Percentiles rank a stretch among this genome's conserved stretches.
phyloP scores from a whole-genome alignment of 2,888 invertebrate species.

The Didymodactylos carnosus region DNA sequence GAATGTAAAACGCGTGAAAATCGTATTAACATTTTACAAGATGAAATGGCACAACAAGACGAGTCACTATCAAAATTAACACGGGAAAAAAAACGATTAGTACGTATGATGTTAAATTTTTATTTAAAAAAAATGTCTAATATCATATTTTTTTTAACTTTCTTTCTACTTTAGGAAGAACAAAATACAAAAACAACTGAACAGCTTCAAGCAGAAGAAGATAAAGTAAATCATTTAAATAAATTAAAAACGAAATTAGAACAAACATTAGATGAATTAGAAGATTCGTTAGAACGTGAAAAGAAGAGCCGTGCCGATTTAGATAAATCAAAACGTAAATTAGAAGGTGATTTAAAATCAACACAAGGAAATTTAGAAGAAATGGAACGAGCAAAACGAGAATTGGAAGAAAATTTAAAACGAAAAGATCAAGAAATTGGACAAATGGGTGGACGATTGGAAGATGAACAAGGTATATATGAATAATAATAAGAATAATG shows the following conservation, averaged over 20 bases:
- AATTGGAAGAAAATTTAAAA: conserved; percentile 28
- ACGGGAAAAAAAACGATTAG: conserved; percentile 17
- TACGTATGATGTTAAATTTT: too few relatives aligned
- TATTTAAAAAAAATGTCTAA: too few relatives aligned
- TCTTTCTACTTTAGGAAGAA: too few relatives aligned
- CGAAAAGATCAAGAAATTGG: conserved; percentile 95
- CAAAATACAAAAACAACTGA: conserved; percentile 15
- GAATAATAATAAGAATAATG: too few relatives aligned
- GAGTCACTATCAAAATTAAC: conserved; percentile 16
- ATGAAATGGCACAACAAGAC: conserved; percentile 66
- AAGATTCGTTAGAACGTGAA: conserved; percentile 93
- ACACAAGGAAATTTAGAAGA: conserved; percentile 35
- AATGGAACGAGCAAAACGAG: conserved; percentile 28
- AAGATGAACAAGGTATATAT: conserved; percentile 98
- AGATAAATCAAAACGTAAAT: conserved; percentile 92
- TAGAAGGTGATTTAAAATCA: conserved; percentile 88
- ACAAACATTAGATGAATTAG: conserved; percentile 78
- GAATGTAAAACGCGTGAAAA: conserved; percentile 17
- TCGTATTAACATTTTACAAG: conserved; percentile 16
- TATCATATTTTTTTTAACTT: too few relatives aligned
- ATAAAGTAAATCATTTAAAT: conserved; percentile 66
- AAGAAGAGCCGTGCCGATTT: conserved; percentile 93
- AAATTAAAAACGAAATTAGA: conserved; percentile 94
- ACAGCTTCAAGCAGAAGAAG: conserved; percentile 17
- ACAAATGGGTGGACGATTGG: conserved; percentile 73